These are phyloP conservation scores for Metellina segmentata DNA, from an alignment of 2,888 invertebrate genomes.

Conservation along the genomic window DNA sequence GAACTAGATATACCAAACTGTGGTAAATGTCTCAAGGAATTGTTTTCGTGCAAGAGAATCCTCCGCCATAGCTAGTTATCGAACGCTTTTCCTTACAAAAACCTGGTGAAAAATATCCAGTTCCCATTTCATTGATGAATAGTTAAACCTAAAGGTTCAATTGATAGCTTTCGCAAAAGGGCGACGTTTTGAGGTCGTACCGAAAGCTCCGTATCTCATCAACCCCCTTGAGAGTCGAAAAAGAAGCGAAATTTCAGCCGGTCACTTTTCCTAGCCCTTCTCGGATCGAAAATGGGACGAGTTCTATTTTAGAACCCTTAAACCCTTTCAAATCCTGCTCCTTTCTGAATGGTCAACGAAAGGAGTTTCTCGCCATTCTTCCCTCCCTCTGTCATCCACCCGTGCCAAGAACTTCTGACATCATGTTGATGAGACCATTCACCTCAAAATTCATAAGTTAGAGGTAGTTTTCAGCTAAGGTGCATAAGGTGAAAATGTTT, in stretches of 20 bases:
- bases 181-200: not conserved
- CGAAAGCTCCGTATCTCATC: not conserved
- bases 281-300: not conserved
- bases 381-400: not conserved
- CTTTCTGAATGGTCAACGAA: not conserved
- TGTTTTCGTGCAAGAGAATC: too few species aligned
- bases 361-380: not conserved
- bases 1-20: too few species aligned
- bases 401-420: not conserved
- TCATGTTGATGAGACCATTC: not conserved
- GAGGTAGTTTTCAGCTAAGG: too few species aligned
- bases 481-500: too few species aligned
- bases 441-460: not conserved
- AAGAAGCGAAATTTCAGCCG: conserved; percentile 9
- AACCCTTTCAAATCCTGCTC: not conserved
- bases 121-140: not conserved
- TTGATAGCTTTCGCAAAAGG: not conserved
- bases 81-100: too few species aligned
- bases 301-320: not conserved
- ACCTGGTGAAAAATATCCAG: not conserved
- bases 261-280: conserved; percentile 17
- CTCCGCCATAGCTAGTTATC: too few species aligned
- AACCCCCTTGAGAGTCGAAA: conserved; percentile 2
- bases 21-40: too few species aligned
- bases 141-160: not conserved